Evolutionary conservation across 2,888 invertebrate species (phyloP).

Genomic region (Stomorhina lunata): DNA sequence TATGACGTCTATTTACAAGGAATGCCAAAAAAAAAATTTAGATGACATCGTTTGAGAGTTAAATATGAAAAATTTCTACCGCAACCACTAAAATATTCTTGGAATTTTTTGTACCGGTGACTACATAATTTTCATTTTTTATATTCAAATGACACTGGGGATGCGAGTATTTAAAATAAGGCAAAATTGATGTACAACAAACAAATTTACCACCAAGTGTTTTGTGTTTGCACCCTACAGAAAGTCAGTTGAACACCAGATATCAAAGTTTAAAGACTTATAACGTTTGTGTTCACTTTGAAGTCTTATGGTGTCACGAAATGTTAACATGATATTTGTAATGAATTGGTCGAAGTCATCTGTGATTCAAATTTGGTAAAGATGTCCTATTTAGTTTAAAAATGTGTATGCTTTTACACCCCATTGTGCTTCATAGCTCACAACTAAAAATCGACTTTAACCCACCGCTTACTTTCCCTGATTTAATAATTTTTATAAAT

Average conservation of each 20-base stretch:
- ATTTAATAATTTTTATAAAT: constrained; percentile 18
- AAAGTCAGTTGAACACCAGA: too few species aligned
- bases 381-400: too few species aligned
- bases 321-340: too few species aligned
- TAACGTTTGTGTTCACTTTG: too few species aligned
- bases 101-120: constrained; percentile 63
- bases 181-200: constrained; percentile 42
- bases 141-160: constrained; percentile 51
- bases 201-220: constrained; percentile 47
- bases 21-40: constrained; percentile 59
- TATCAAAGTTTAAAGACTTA: neutral
- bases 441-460: neutral
- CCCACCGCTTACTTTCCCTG: neutral
- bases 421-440: too few species aligned
- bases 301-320: neutral
- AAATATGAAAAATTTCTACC: constrained; percentile 65
- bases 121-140: constrained; percentile 20
- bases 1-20: constrained; percentile 48
- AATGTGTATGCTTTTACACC: too few species aligned
- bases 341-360: too few species aligned
- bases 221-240: constrained; percentile 33
- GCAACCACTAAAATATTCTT: constrained; percentile 67
- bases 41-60: constrained; percentile 10
- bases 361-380: too few species aligned
- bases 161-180: constrained; percentile 5